Evolutionary conservation across 2,888 invertebrate genomes (phyloP).

Genomic region (Corythucha ciliata): DNA sequence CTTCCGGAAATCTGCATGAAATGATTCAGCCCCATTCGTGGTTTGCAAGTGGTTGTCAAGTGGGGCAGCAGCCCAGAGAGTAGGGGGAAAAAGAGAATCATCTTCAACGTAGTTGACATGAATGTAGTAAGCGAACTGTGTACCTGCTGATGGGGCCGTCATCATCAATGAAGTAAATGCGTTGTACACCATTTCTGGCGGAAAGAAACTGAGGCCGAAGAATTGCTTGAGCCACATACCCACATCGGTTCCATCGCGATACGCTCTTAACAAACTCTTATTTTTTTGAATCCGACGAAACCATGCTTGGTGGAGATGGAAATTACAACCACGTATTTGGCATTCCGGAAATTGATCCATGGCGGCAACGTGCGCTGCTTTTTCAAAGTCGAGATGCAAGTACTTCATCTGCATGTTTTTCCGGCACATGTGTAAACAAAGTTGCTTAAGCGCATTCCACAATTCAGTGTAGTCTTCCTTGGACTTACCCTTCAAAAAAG

Average conservation of each 20-base stretch:
- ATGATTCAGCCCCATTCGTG: no score
- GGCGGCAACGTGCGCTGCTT: constrained; percentile 14
- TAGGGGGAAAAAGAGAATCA: no score
- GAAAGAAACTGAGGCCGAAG: constrained; percentile 7
- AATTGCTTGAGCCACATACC: constrained; percentile 11
- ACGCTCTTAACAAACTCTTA: constrained; percentile 4
- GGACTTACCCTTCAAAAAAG: no score
- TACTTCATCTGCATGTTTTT: no score
- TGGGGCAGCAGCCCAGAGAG: no score
- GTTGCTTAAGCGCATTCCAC: not conserved
- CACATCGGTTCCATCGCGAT: not conserved
- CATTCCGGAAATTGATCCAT: constrained; percentile 7
- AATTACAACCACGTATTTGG: constrained; percentile 4
- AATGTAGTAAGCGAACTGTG: constrained; percentile 3
- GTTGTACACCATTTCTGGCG: constrained; percentile 14
- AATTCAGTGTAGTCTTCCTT: constrained; percentile 1
- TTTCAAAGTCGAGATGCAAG: no score
- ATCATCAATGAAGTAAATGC: constrained; percentile 16
- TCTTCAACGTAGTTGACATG: constrained; percentile 8
- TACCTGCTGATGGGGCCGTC: constrained; percentile 13
- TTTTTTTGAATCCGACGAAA: constrained; percentile 6
- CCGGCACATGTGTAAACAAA: no score
- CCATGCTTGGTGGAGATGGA: constrained; percentile 9
- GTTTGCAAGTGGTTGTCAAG: no score
- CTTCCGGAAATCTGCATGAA: no score